Conservation (phyloP, 2,797 vertebrate species). For the Tinamus major region DNA sequence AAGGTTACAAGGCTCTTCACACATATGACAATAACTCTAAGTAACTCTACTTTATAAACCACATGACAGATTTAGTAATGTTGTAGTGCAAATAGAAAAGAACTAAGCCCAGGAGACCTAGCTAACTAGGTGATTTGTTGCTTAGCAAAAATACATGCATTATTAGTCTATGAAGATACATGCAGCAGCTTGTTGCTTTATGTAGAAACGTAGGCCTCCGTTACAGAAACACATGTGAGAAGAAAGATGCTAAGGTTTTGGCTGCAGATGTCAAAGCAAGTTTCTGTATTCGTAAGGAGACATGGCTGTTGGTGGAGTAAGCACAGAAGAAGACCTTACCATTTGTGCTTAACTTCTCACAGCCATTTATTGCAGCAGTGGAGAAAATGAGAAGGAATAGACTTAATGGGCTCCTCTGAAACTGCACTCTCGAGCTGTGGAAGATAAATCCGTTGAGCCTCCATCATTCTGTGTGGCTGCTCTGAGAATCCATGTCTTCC, state of each 20-base stretch:
- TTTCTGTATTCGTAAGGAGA: background rate
- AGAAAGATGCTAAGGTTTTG: background rate
- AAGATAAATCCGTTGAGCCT: background rate
- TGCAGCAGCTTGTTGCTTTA: slow-evolving; percentile 14
- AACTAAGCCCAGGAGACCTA: slow-evolving; percentile 20
- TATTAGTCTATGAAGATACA: background rate
- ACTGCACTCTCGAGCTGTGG: background rate
- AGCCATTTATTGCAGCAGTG: background rate
- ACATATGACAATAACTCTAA: background rate
- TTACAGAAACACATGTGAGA: background rate
- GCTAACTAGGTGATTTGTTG: slow-evolving; percentile 38
- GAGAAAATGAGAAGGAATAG: slow-evolving; percentile 16
- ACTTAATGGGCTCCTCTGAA: background rate
- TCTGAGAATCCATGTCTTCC: background rate
- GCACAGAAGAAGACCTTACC: background rate
- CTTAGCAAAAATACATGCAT: slow-evolving; percentile 28
- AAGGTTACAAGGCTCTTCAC: background rate
- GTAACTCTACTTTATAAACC: slow-evolving; percentile 1
- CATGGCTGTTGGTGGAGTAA: background rate
- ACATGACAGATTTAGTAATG: background rate
- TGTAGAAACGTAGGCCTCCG: background rate
- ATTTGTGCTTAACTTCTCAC: slow-evolving; percentile 27
- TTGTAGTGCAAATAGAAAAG: background rate
- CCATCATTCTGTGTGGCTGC: background rate
- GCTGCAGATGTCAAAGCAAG: background rate